These are phyloP conservation scores for Alaudala cheleensis DNA, from an alignment of 2,113 vertebrate genomes.

Conservation along the genomic window DNA sequence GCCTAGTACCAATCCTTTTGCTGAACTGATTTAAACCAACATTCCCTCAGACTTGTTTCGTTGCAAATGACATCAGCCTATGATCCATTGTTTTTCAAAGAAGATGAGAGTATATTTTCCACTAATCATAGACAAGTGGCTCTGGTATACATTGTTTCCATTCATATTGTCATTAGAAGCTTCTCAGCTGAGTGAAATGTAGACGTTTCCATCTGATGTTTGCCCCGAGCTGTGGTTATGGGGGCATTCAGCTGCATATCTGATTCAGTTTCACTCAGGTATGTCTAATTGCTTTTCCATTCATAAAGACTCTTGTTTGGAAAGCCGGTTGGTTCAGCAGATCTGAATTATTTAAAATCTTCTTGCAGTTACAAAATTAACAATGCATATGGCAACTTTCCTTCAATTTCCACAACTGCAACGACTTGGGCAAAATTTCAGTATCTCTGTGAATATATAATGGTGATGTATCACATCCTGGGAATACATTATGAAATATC, in stretches of 20 bases:
- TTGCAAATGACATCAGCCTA: neutral
- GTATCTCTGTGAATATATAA: neutral
- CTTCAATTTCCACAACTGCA: neutral
- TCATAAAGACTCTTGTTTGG: constrained; percentile 79
- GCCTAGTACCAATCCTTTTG: neutral
- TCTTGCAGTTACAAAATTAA: constrained; percentile 68
- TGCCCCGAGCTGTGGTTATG: constrained; percentile 61
- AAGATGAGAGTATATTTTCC: constrained; percentile 50
- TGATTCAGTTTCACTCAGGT: constrained; percentile 79
- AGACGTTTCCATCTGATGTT: constrained; percentile 69
- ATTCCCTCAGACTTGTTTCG: neutral
- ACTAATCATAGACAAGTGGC: neutral
- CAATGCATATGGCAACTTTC: neutral
- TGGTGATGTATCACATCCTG: neutral
- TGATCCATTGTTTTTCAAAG: neutral
- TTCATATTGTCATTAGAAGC: constrained; percentile 39
- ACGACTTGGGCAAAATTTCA: neutral
- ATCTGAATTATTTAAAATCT: constrained; percentile 82
- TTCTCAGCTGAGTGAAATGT: constrained; percentile 28
- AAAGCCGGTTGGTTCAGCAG: constrained; percentile 72
- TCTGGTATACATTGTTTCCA: constrained; percentile 11
- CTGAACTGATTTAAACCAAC: constrained; percentile 36
- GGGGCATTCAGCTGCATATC: constrained; percentile 65
- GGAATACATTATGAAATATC: neutral
- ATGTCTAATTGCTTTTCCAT: constrained; percentile 78